Evolutionary conservation across 2,113 vertebrate species (phyloP).

Genomic region (Poeciliopsis prolifica): DNA sequence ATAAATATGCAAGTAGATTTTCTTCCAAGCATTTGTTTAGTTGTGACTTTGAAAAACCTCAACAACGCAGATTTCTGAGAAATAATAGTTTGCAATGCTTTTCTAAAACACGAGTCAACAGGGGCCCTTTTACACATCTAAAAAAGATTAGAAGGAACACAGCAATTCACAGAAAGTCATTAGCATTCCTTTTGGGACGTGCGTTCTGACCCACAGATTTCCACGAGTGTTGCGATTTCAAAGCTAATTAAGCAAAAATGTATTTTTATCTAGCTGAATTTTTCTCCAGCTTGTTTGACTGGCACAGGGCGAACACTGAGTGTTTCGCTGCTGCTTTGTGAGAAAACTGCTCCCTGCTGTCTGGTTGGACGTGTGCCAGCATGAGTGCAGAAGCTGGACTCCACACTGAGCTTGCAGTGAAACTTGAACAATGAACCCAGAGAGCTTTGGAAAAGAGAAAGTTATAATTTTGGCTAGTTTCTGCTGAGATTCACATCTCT

Average conservation of each 20-base stretch:
- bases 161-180: neutral
- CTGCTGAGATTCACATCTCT: neutral
- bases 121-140: neutral
- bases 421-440: slow-evolving; percentile 17
- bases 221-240: neutral
- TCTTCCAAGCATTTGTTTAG: neutral
- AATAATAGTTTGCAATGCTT: neutral
- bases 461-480: neutral
- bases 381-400: slow-evolving; percentile 1
- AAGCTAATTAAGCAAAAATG: slow-evolving; percentile 5
- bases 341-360: slow-evolving; percentile 4
- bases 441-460: neutral
- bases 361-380: slow-evolving; percentile 7
- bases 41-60: neutral
- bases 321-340: neutral
- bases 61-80: neutral
- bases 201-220: slow-evolving; percentile 10
- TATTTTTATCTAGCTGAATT: neutral
- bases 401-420: neutral
- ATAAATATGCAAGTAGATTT: neutral
- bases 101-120: neutral
- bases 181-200: neutral
- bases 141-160: slow-evolving; percentile 1
- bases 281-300: slow-evolving; percentile 11
- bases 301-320: neutral